Percentiles rank a stretch among this genome's conserved stretches.
These are phyloP conservation scores for Anthopleura xanthogrammica DNA, from an alignment of 92 coral and sea anemone genomes.

Conservation along the genomic window DNA sequence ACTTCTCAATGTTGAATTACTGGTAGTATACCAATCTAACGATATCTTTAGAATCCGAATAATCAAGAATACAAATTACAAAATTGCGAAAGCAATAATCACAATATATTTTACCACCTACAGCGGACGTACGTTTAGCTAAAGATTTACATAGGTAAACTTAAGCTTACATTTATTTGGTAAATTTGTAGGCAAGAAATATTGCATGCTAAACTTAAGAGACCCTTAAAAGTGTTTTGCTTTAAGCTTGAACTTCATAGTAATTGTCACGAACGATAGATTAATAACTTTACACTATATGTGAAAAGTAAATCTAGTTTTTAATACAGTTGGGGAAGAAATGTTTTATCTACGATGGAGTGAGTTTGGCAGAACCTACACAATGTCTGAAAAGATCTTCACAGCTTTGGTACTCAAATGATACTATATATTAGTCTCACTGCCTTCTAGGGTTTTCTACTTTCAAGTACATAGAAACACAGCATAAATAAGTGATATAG, in stretches of 20 bases:
- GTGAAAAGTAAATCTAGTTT: background rate
- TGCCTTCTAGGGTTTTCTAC: slow-evolving; percentile 15
- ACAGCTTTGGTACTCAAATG: background rate
- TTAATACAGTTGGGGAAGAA: background rate
- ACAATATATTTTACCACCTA: background rate
- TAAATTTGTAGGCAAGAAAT: background rate
- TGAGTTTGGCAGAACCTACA: no score
- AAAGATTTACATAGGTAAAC: background rate
- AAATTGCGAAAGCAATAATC: slow-evolving; percentile 1
- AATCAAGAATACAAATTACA: background rate
- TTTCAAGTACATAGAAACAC: slow-evolving; percentile 43
- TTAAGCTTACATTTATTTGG: background rate
- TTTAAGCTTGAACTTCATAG: background rate
- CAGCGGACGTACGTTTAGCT: background rate
- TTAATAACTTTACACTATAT: background rate
- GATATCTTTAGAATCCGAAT: background rate
- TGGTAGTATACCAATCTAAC: background rate
- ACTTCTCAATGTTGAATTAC: background rate
- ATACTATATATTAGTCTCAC: background rate
- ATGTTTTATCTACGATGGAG: background rate
- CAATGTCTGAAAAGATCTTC: no score
- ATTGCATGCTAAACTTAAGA: background rate
- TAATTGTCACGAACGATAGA: background rate
- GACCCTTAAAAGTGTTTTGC: background rate
- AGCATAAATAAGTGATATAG: slow-evolving; percentile 60